phyloP scores from a whole-genome alignment of 2,888 invertebrate species.

The Deladenus siricidicola region DNA sequence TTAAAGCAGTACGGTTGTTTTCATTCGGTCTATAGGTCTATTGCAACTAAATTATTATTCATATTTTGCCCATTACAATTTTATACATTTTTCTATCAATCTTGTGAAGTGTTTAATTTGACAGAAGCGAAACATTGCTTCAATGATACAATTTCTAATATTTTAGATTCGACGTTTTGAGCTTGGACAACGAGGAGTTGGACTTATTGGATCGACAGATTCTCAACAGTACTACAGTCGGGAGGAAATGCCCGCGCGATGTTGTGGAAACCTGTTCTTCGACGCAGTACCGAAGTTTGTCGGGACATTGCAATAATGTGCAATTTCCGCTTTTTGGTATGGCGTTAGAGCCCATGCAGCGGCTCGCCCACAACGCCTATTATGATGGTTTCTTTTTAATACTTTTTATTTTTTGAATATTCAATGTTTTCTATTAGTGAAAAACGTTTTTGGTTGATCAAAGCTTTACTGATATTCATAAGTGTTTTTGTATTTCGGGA shows the following conservation, averaged over 20 bases:
- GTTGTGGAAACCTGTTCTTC: slow-evolving; percentile 18
- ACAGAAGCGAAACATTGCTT: neutral
- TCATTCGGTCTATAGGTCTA: too few relatives aligned
- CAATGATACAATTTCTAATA: neutral
- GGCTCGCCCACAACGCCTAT: slow-evolving; percentile 40
- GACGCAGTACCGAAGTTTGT: slow-evolving; percentile 37
- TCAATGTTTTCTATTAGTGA: neutral
- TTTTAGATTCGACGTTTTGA: slow-evolving; percentile 9
- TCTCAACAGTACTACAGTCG: slow-evolving; percentile 20
- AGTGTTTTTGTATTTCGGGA: neutral
- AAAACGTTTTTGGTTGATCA: neutral
- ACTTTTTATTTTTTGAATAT: neutral
- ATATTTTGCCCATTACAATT: too few relatives aligned
- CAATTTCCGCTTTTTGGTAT: slow-evolving; percentile 44
- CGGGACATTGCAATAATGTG: slow-evolving; percentile 53
- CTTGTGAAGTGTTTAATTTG: too few relatives aligned
- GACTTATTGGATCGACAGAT: slow-evolving; percentile 5
- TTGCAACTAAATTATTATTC: too few relatives aligned
- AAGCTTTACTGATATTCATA: neutral
- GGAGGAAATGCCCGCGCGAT: slow-evolving; percentile 15
- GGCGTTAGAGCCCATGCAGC: slow-evolving; percentile 40
- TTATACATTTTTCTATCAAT: too few relatives aligned
- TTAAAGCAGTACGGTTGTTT: slow-evolving; percentile 16
- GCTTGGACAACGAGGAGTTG: slow-evolving; percentile 2
- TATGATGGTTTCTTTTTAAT: slow-evolving; percentile 30